Evolutionary conservation across 2,888 invertebrate genomes (phyloP), one percentile per base, ranked within the genome.

Genomic region (Petrophora chlorosata): DNA sequence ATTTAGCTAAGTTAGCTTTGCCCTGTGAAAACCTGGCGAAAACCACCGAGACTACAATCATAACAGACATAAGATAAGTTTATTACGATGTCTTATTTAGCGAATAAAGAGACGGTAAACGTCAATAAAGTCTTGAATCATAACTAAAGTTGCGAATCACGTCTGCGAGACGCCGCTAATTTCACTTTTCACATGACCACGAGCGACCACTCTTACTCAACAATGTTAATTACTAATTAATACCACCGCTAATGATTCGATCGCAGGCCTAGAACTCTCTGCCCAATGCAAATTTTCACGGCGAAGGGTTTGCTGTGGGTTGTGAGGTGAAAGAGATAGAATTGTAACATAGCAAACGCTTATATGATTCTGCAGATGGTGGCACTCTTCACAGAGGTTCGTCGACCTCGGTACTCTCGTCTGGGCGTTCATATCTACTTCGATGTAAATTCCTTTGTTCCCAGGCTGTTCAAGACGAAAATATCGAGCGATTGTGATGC

Each of bases 151-250:
- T 17, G 43, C 17, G 28, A 41, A 52, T 17, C 39, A 7, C 22
- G 42, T 22, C 28, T 36, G 14, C n/a, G 44, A 30, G 9, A 50
- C 42, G 43, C 28, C 39, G 40, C 46, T 48, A 56, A 53, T 64
- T 65, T 66, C 63, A 66, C 61, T 64, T 64, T 61, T 50, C 54
- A 53, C 54, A 38, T 34, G 56, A 50, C 50, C 56, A 28, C 46
- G 35, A 48, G 36, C 39, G 41, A 13, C 34, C 40, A 16, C 53
- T 54, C 41, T 58, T 55, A 57, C 54, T 60, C 34, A 52, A 57
- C 58, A 32, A 39, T 40, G 22, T 44, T 60, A 56, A 61, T 64
- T 57, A 59, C 40, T 29, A 48, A 46, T 33, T 32, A 50, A 50
- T 49, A 34, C 38, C 38, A 25, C 26, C 28, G 29, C 30, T 47